Conservation (phyloP, 2,113 vertebrate genomes). For the Vombatus ursinus region DNA sequence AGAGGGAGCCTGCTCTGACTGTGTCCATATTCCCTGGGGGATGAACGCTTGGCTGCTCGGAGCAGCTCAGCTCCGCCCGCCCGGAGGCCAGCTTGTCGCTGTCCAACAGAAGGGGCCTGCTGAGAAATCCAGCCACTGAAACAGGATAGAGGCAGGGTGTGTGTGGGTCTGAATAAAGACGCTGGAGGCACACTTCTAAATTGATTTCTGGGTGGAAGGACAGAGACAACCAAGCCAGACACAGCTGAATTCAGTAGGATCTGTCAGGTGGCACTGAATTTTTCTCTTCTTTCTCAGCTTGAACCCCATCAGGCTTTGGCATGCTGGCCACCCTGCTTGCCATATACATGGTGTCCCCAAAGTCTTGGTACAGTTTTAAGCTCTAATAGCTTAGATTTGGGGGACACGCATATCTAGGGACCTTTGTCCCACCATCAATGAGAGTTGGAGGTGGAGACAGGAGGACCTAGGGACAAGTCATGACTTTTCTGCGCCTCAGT, state of each 20-base stretch:
- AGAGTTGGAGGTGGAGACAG: not conserved
- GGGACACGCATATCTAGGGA: not conserved
- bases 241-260: not conserved
- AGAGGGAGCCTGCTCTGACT: not conserved
- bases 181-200: not conserved
- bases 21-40: fast-evolving
- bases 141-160: not conserved
- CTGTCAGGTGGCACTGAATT: not conserved
- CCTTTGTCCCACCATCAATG: not conserved
- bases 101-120: fast-evolving
- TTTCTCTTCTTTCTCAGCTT: not conserved
- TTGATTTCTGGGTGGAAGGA: not conserved
- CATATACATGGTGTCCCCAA: not conserved
- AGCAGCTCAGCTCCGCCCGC: not conserved
- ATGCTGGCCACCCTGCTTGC: too few relatives aligned
- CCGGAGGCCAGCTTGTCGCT: not conserved
- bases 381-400: not conserved
- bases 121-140: not conserved
- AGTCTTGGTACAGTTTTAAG: not conserved
- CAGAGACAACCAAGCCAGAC: not conserved
- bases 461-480: not conserved
- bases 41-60: fast-evolving
- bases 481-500: not conserved
- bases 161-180: not conserved
- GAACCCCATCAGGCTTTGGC: not conserved